These are phyloP conservation scores for Piprites chloris DNA, from an alignment of 2,113 vertebrate species.

Conservation along the genomic window DNA sequence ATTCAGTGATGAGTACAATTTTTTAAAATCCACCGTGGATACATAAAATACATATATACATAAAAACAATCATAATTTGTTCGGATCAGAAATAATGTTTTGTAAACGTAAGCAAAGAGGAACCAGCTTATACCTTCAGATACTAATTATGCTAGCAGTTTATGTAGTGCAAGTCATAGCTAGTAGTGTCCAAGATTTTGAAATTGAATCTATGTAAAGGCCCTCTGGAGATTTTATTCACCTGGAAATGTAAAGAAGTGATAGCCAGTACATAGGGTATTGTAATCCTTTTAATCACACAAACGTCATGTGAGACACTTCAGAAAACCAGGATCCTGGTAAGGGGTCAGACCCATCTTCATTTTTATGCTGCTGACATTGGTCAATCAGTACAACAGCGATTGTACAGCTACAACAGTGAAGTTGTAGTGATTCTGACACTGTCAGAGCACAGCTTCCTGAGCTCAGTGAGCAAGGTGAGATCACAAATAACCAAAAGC, in stretches of 20 bases:
- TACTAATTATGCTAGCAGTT: background rate
- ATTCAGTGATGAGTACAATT: background rate
- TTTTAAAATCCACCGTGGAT: background rate
- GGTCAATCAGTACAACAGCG: background rate
- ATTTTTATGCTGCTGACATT: background rate
- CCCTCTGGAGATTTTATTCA: background rate
- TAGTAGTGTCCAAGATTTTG: background rate
- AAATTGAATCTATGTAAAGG: background rate
- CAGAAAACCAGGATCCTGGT: background rate
- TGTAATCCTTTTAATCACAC: background rate
- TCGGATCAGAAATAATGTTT: background rate
- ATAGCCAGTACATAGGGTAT: background rate
- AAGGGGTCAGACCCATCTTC: background rate
- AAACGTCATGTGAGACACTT: background rate
- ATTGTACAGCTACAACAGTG: background rate
- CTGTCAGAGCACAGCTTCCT: background rate
- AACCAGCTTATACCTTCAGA: background rate
- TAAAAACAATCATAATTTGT: background rate
- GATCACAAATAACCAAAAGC: background rate
- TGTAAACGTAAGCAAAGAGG: background rate
- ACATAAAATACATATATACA: background rate
- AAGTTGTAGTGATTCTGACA: background rate
- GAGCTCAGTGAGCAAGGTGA: background rate
- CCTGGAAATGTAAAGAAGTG: background rate
- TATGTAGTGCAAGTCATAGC: background rate